phyloP scores from a whole-genome alignment of 1,140 invertebrate species.

The Triops longicaudatus region DNA sequence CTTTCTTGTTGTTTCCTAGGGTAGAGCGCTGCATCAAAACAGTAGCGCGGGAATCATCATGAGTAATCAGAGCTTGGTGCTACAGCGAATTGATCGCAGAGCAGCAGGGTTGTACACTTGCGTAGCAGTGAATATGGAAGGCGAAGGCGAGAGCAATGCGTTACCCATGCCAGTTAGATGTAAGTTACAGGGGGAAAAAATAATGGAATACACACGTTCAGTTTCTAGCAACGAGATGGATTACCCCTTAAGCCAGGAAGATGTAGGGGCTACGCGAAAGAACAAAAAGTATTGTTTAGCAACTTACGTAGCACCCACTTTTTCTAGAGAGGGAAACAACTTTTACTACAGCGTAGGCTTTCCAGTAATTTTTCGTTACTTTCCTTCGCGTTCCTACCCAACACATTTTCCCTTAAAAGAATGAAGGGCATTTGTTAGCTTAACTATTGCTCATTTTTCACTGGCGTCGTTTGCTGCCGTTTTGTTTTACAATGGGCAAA shows the following conservation, averaged over 20 bases:
- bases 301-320: background rate
- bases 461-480: background rate
- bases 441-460: background rate
- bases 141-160: constrained; percentile 69
- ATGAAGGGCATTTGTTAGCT: background rate
- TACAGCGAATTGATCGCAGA: constrained; percentile 62
- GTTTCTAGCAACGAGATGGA: constrained; percentile 16
- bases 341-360: background rate
- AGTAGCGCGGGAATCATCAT: constrained; percentile 70
- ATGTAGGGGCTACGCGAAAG: background rate
- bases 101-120: constrained; percentile 81
- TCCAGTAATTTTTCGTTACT: background rate
- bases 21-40: constrained; percentile 67
- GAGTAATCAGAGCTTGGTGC: constrained; percentile 65
- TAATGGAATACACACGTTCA: background rate
- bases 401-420: background rate
- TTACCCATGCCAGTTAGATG: constrained; percentile 79
- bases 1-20: constrained; percentile 44
- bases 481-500: background rate
- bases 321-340: background rate
- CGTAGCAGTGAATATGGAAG: constrained; percentile 77
- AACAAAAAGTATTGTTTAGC: background rate
- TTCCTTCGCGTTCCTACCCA: background rate
- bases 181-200: constrained; percentile 54
- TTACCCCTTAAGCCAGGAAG: background rate